Percentiles rank a stretch among this genome's conserved stretches.
These are phyloP conservation scores for Parnassius mnemosyne DNA, from an alignment of 2,888 invertebrate species.

Conservation along the genomic window DNA sequence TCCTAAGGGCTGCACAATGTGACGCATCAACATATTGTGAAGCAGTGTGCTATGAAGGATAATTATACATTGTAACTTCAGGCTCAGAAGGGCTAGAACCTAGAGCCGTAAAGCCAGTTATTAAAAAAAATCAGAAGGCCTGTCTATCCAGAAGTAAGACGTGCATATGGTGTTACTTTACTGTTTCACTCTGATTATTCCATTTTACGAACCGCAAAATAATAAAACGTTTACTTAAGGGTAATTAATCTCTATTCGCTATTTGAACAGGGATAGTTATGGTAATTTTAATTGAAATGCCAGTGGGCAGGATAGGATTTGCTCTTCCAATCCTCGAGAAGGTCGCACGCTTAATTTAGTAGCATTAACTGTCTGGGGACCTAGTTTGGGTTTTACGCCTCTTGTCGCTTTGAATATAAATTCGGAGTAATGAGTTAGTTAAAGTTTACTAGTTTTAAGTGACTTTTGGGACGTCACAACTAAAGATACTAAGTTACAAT, in stretches of 20 bases:
- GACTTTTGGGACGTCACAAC: neutral
- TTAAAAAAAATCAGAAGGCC: no score
- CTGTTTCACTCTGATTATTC: neutral
- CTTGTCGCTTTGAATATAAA: slow-evolving; percentile 16
- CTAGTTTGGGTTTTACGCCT: slow-evolving; percentile 35
- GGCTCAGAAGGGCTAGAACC: no score
- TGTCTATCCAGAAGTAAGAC: no score
- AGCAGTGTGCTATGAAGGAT: no score
- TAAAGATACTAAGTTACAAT: no score
- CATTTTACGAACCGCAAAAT: slow-evolving; percentile 3
- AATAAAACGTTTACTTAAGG: slow-evolving; percentile 4
- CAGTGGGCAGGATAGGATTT: slow-evolving; percentile 57
- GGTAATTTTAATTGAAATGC: slow-evolving; percentile 70
- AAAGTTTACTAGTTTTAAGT: slow-evolving; percentile 2
- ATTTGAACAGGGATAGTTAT: slow-evolving; percentile 36
- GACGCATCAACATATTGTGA: no score
- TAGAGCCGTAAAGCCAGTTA: no score
- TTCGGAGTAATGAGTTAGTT: slow-evolving; percentile 8
- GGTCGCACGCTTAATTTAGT: slow-evolving; percentile 37
- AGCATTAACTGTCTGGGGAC: slow-evolving; percentile 39
- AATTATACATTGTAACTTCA: no score
- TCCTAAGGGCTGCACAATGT: no score
- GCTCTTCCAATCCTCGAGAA: slow-evolving; percentile 42
- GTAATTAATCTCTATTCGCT: slow-evolving; percentile 10
- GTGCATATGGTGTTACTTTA: no score